Evolutionary conservation across 2,113 vertebrate species (phyloP), one percentile per base, ranked within the genome.

Genomic region (Rhea pennata): DNA sequence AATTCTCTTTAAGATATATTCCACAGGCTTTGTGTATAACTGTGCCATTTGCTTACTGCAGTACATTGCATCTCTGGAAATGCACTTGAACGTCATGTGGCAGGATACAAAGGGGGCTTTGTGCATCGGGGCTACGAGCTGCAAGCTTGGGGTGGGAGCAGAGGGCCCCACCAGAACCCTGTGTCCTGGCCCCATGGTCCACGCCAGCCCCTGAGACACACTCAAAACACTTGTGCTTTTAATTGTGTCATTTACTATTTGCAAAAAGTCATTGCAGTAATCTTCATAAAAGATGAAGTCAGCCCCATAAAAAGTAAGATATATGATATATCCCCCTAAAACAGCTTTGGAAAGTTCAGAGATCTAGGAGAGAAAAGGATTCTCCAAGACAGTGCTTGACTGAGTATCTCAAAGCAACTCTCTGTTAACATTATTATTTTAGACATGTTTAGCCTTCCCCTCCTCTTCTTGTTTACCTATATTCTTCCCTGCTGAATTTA

Each of bases 31-130:
- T 77, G 75, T 84, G 69, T 93, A 72, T 71, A 91, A 77, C n/a
- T 94, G 69, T 87, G 73, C 80, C 78, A 87, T 69, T 97, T 89
- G 87, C 56, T 92, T 72, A 65, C 84, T 84, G 66, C 87, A 94
- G 65, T 75, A 74, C 86, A 78, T 78, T 88, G 53, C 61, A 74
- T 59, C 61, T 95, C 93, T 69, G 80, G 86, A 94, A 96, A 95
- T 69, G 81, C 36, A 87, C 33, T 85, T 83, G 76, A 94, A 70
- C 54, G 65, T 48, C 76, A 75, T 44, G 78, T 36, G 62, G 61
- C 53, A 51, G 82, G 76, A 82, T 5, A 97, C 95, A 97, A 81
- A n/a, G 27, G 64, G 21, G 85, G 82, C 81, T 90, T 93, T 93
- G 88, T 96, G 53, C 6, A 23, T 9, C 33, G 33, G 7, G 54